Base-by-base conservation (phyloP, 2,888 invertebrate genomes). In the Panorpa germanica region DNA sequence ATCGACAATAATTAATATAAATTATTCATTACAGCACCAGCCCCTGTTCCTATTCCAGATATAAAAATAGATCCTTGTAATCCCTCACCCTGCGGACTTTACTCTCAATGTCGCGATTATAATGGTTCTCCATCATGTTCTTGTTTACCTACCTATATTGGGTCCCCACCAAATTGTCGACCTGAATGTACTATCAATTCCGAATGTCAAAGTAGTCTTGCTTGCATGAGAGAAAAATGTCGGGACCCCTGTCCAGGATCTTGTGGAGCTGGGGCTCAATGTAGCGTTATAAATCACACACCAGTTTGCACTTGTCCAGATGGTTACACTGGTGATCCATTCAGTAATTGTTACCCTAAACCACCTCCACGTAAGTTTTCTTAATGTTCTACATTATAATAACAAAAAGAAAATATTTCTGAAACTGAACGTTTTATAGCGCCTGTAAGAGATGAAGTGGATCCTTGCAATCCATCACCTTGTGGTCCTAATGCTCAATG, bases 231-330 rank as follows among this genome's bases (percentile, higher is more conserved):
- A 35, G 64, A 70, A 44, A 69, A 63, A 46, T 73, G 73, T 43
- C 52, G 54, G 34, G 69, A 73, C 45, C 73, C 74, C 2, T 77
- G 75, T 40, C 65, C 63, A 21, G 72, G 72, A n/a, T 63, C 70
- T 1, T 75, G 72, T 46, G 70, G 72, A 35, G 46, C 55, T 43
- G 54, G 57, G 36, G 61, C 73, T 25, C 49, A 53, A 38, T 64
- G 71, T 46, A 51, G 50, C 25, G 68, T 70, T 11, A 55, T 66
- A 27, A 66, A 66, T 38, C 73, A 73, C 41, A 56, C 63, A 19
- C 67, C 72, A 3, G 61, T 66, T 27, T 74, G 74, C 44, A 55
- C 63, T 13, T 74, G 73, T 38, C 45, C 57, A 1, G 52, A 58
- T 10, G 64, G 63, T 14, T 65, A 59, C 39, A 60, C 56, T 29